Evolutionary conservation across 2,113 vertebrate genomes (phyloP).

Genomic region (Parus major): DNA sequence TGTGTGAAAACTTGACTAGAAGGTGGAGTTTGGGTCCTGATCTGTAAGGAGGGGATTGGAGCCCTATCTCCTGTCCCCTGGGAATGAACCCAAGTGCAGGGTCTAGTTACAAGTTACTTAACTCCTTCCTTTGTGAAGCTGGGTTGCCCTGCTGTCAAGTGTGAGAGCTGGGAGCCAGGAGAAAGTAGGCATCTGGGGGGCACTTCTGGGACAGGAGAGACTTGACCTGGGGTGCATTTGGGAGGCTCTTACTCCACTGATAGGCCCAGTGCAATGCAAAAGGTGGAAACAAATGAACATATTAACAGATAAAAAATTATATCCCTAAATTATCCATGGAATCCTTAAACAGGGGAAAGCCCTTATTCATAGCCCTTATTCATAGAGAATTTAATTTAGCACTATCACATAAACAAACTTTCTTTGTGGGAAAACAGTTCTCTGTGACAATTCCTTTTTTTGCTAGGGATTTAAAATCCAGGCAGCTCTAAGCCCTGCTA

Average conservation of each 20-base stretch:
- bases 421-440: neutral
- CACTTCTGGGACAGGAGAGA: neutral
- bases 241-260: neutral
- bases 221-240: neutral
- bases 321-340: neutral
- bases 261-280: neutral
- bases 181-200: neutral
- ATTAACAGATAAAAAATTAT: neutral
- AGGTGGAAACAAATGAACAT: neutral
- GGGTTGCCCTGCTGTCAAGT: neutral
- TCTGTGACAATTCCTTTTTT: neutral
- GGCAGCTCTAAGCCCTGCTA: slow-evolving; percentile 13
- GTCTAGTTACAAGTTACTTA: neutral
- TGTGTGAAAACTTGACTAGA: neutral
- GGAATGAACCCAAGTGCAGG: neutral
- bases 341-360: neutral
- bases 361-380: neutral
- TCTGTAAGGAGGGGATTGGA: neutral
- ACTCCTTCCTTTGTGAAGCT: neutral
- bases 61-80: rapidly evolving
- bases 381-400: neutral
- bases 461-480: neutral
- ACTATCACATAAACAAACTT: neutral
- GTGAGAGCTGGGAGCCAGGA: neutral
- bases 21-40: neutral